phyloP scores from a whole-genome alignment of 2,113 vertebrate genomes.

The Salminus brasiliensis region DNA sequence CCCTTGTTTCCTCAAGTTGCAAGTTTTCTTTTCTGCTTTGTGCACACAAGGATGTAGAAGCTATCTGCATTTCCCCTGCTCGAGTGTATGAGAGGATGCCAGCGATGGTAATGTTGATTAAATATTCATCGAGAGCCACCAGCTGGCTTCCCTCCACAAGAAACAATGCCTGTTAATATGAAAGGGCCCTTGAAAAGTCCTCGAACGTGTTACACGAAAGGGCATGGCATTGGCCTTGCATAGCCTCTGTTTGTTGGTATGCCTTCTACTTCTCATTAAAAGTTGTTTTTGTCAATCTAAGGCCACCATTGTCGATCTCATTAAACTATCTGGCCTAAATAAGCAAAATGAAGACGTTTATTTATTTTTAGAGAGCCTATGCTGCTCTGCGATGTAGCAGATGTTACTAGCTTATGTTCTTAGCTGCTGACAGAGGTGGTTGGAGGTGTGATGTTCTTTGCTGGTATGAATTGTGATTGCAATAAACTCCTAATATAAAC shows the following conservation, averaged over 20 bases:
- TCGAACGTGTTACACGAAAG: slow-evolving; percentile 26
- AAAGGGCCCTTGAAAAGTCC: slow-evolving; percentile 55
- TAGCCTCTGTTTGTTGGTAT: slow-evolving; percentile 26
- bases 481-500: too few relatives aligned
- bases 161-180: slow-evolving; percentile 55
- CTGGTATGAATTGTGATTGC: too few relatives aligned
- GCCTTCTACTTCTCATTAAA: slow-evolving; percentile 30
- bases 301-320: background rate
- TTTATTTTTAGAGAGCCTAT: too few relatives aligned
- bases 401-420: too few relatives aligned
- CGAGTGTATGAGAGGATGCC: slow-evolving; percentile 44
- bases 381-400: too few relatives aligned
- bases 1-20: background rate
- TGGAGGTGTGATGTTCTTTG: too few relatives aligned
- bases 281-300: background rate
- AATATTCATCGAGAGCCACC: slow-evolving; percentile 62
- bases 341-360: too few relatives aligned
- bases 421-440: too few relatives aligned
- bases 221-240: slow-evolving; percentile 14
- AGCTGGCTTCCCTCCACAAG: slow-evolving; percentile 55
- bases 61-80: slow-evolving; percentile 51
- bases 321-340: background rate
- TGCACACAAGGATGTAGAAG: slow-evolving; percentile 48
- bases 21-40: slow-evolving; percentile 46
- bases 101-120: slow-evolving; percentile 59